A percentile compares a stretch with the other conserved stretches of the same genome.
Evolutionary conservation across 2,797 vertebrate species (phyloP).

Genomic region (Neosilurus hyrtlii): DNA sequence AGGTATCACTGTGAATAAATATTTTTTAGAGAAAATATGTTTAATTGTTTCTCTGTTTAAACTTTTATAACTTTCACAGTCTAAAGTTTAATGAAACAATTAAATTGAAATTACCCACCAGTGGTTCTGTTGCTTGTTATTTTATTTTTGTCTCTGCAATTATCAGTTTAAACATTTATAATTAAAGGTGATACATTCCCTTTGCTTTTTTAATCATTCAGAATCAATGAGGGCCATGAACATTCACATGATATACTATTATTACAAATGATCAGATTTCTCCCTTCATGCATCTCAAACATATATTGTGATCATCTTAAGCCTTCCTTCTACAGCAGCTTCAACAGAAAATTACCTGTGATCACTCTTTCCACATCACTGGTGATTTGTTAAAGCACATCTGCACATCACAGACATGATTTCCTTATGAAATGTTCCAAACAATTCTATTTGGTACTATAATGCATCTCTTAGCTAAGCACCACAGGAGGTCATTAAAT

Average conservation of each 20-base stretch:
- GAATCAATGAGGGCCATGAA: not conserved
- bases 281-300: not conserved
- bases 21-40: not conserved
- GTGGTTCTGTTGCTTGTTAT: not conserved
- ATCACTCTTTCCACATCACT: conserved; percentile 27
- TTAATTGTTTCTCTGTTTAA: not conserved
- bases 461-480: conserved; percentile 59
- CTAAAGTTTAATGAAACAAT: not conserved
- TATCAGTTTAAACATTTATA: not conserved
- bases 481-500: conserved; percentile 69
- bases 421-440: conserved; percentile 12
- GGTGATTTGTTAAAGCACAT: conserved; percentile 26
- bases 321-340: not conserved
- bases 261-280: not conserved
- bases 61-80: not conserved
- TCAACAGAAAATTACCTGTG: not conserved
- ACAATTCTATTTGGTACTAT: conserved; percentile 47
- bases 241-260: not conserved
- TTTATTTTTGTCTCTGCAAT: not conserved
- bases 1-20: not conserved
- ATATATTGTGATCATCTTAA: not conserved
- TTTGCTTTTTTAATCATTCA: not conserved
- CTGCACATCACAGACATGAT: conserved; percentile 21
- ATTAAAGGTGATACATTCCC: not conserved
- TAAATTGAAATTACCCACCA: not conserved